These are phyloP conservation scores for Caenorhabditis afra DNA, from an alignment of 2,888 invertebrate genomes.

Conservation along the genomic window DNA sequence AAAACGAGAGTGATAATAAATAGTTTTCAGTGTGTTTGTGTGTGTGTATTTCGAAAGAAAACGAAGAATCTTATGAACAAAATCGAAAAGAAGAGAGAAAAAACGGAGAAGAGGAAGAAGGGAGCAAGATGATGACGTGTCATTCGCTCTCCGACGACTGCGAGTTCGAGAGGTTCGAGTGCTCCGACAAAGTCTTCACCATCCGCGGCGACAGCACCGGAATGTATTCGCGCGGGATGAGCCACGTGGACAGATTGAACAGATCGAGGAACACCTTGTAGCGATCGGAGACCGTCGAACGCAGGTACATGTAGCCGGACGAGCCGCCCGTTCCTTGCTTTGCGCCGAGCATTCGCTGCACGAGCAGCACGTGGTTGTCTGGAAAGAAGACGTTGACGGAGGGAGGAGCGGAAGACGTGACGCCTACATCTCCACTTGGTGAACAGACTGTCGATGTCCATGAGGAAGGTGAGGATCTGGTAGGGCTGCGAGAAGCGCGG, in stretches of 20 bases:
- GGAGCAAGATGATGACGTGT: neutral
- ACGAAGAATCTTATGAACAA: slow-evolving; percentile 48
- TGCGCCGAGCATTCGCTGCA: slow-evolving; percentile 98
- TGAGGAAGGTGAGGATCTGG: slow-evolving; percentile 92
- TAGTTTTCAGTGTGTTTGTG: slow-evolving; percentile 21
- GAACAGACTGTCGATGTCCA: slow-evolving; percentile 97
- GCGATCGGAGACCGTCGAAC: slow-evolving; percentile 96
- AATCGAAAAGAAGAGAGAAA: slow-evolving; percentile 8
- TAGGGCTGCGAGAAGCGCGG: slow-evolving; percentile 98
- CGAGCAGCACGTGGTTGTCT: slow-evolving; percentile 99
- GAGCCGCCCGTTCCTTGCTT: slow-evolving; percentile 98
- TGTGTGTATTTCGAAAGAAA: neutral
- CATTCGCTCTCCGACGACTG: slow-evolving; percentile 52
- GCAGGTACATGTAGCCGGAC: slow-evolving; percentile 96
- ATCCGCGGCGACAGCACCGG: slow-evolving; percentile 91
- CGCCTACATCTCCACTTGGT: slow-evolving; percentile 96
- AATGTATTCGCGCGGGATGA: slow-evolving; percentile 92
- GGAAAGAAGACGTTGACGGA: slow-evolving; percentile 74
- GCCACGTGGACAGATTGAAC: slow-evolving; percentile 96
- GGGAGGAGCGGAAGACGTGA: neutral
- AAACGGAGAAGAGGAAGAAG: neutral
- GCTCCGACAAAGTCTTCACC: slow-evolving; percentile 81
- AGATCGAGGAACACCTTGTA: slow-evolving; percentile 98
- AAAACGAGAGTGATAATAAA: slow-evolving; percentile 48
- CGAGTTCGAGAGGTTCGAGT: slow-evolving; percentile 69